Base-by-base conservation (phyloP, 2,797 vertebrate species). In the Fistularia commersonii region DNA sequence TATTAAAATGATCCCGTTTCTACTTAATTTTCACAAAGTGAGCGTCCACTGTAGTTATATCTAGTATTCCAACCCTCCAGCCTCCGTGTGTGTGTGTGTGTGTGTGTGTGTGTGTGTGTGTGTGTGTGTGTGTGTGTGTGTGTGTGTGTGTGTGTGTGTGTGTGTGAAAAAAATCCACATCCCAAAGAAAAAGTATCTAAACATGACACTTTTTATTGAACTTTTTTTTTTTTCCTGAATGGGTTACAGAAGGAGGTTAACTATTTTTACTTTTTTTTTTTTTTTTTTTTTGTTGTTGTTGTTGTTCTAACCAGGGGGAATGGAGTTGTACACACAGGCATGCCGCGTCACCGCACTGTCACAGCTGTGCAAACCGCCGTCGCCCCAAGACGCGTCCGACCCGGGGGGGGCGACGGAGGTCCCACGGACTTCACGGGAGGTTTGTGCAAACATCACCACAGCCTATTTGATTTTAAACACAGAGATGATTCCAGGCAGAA, bases 131-230 rank as follows among this genome's bases (percentile, higher is more conserved):
- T n/a, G n/a, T n/a, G n/a, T n/a, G n/a, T n/a, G n/a, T n/a, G n/a
- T n/a, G n/a, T n/a, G n/a, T n/a, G n/a, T n/a, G n/a, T n/a, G n/a
- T n/a, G n/a, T n/a, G n/a, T n/a, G n/a, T n/a, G n/a, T n/a, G 6
- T 13, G 12, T 11, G 7, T 36, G 53, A 63, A 59, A 77, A 74
- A 74, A 57, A 45, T 79, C 54, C 56, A 80, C 57, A 54, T 55
- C 39, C 57, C n/a, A n/a, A 56, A 41, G 55, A 50, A 65, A 81
- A 67, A 71, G 87, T 83, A 82, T 80, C 84, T 90, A 89, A 90
- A 90, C 85, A 87, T 87, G 80, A 89, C 85, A 89, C 80, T n/a
- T 77, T 87, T 90, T 88, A 88, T 90, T 90, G 70, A 87, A 78
- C 69, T 50, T n/a, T 76, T 82, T 74, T 77, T 81, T 74, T 83